These are phyloP conservation scores for Brachionus asplanchnoidis DNA, from an alignment of 1,140 invertebrate species.

Conservation along the genomic window DNA sequence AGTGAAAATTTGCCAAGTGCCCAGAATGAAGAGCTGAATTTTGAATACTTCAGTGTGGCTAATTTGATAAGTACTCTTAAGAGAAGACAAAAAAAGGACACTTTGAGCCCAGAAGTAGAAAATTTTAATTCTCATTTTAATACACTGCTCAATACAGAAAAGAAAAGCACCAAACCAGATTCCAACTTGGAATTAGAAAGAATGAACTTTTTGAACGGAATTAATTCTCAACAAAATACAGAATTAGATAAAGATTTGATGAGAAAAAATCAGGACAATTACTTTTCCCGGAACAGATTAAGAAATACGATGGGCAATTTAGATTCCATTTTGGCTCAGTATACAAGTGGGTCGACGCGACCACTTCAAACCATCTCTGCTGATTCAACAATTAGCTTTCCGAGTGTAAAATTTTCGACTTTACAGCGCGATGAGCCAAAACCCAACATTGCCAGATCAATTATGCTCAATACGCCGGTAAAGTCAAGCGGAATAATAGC, in stretches of 20 bases:
- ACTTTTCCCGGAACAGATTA: neutral
- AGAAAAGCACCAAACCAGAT: neutral
- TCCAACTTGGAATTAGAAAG: neutral
- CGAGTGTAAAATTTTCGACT: neutral
- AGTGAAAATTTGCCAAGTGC: neutral
- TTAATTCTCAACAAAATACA: neutral
- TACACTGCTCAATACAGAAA: neutral
- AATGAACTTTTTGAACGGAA: neutral
- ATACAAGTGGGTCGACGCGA: neutral
- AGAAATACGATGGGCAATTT: constrained; percentile 1
- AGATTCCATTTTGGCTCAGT: neutral
- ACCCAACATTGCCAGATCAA: neutral
- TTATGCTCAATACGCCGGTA: neutral
- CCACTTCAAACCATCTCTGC: neutral
- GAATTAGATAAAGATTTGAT: neutral
- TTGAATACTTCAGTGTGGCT: neutral
- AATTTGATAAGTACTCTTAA: constrained; percentile 3
- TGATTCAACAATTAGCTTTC: neutral
- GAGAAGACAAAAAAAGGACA: neutral
- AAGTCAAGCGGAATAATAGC: constrained; percentile 1
- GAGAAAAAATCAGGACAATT: neutral
- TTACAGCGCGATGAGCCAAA: neutral
- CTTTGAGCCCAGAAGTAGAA: neutral
- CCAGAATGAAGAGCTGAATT: neutral
- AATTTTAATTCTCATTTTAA: constrained; percentile 4